Conservation (phyloP, 2,113 vertebrate species). For the Syrmaticus mikado region DNA sequence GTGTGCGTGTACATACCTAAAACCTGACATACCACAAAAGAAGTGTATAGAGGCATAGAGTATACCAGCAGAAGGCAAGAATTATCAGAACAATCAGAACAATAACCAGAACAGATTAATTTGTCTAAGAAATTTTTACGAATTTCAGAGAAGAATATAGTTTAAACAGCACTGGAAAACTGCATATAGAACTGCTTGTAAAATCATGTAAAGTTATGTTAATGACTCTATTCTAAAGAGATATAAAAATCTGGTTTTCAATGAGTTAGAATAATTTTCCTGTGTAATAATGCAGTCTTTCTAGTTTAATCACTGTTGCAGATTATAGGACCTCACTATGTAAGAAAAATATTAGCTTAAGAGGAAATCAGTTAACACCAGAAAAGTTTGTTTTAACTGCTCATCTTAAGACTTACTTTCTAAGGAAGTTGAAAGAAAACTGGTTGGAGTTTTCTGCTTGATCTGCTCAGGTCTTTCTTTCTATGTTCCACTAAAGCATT, state of each 20-base stretch:
- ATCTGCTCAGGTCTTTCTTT: background rate
- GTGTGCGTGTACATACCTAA: rapidly evolving
- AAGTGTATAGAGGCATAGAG: background rate
- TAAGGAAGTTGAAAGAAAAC: background rate
- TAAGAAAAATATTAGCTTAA: background rate
- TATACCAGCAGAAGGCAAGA: background rate
- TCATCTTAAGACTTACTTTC: background rate
- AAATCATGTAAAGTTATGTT: background rate
- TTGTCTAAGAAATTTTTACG: background rate
- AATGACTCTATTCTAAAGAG: background rate
- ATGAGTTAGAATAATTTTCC: background rate
- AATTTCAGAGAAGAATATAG: background rate
- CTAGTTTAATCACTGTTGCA: background rate
- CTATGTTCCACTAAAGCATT: background rate
- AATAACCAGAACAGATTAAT: background rate
- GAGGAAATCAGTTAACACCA: background rate
- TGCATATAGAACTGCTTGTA: background rate
- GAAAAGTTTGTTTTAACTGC: background rate
- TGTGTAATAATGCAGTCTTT: background rate
- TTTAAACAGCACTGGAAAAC: background rate
- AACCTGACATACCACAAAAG: background rate
- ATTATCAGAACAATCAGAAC: background rate
- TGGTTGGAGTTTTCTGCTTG: background rate
- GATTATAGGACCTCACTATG: background rate
- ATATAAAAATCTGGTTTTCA: background rate